Base-by-base conservation (phyloP, 2,797 vertebrate species). In the Paramormyrops hopkinsi region DNA sequence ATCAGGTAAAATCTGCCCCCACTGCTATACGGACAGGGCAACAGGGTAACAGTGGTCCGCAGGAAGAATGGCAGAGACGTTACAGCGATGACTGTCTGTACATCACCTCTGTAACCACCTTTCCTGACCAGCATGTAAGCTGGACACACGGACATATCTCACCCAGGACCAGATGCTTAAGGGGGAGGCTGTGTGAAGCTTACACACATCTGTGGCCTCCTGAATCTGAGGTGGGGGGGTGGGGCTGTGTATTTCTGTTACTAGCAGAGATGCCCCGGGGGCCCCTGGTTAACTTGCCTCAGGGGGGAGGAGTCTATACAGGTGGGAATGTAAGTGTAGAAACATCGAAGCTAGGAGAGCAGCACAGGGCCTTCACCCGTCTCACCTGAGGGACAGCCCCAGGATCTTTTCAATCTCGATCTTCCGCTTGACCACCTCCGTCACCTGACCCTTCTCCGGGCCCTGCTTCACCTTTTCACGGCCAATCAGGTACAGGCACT, bases 391-490 rank as follows among this genome's bases (percentile, higher is more conserved):
- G 87, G 99, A 99, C 90, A 99, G 93, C 0, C 97, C 97, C 91
- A 98, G 91, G 93, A 99, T 96, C 93, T 96, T 97, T 89, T 99
- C 98, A 92, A 99, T 91, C 19, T 99, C 98, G 0, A 99, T 97
- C 91, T 93, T 95, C 88, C 98, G 95, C 95, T 99, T 99, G 88
- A 99, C 89, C 89, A 99, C 97, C 91, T 99, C 99, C 1, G 96
- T 99, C 92, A 99, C 97, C 50, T 96, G 96, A 44, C 99, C 99
- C 90, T 98, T 99, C 91, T 99, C 98, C 0, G 98, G 97, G 1
- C 99, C 99, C 90, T 99, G 97, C 91, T 98, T 99, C 91, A 99
- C 94, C 92, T 99, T 99, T 76, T 99, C 98, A 90, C 98, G 95
- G 89, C 99, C 99, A 0, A 99, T 98, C 92, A 99, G 94, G 93